phyloP scores from a whole-genome alignment of 2,888 invertebrate species.

The Orgyia antiqua region DNA sequence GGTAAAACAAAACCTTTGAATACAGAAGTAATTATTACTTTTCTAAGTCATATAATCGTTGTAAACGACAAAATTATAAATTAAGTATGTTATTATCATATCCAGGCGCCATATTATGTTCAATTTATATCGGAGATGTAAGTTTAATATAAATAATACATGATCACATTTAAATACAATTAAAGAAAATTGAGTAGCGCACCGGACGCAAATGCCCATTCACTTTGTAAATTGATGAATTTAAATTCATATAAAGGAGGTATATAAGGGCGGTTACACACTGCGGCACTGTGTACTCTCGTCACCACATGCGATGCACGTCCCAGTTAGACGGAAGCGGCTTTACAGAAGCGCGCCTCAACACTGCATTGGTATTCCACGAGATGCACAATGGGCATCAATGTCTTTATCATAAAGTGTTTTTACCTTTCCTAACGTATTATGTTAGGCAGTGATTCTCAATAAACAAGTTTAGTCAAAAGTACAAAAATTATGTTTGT shows the following conservation, averaged over 20 bases:
- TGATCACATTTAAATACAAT: slow-evolving; percentile 45
- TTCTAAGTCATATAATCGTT: too few relatives aligned
- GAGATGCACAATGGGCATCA: slow-evolving; percentile 52
- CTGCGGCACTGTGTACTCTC: slow-evolving; percentile 54
- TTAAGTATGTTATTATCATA: too few relatives aligned
- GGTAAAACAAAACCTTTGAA: too few relatives aligned
- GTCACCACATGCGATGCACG: slow-evolving; percentile 49
- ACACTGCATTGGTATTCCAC: slow-evolving; percentile 62
- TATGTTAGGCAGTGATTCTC: too few relatives aligned
- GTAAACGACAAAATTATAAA: too few relatives aligned
- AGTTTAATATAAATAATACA: slow-evolving; percentile 26
- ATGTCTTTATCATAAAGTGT: slow-evolving; percentile 13
- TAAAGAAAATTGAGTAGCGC: slow-evolving; percentile 39
- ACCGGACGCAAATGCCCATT: slow-evolving; percentile 55
- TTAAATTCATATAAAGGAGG: slow-evolving; percentile 49
- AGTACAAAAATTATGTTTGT: too few relatives aligned
- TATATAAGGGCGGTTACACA: slow-evolving; percentile 47
- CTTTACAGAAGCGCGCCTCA: slow-evolving; percentile 39
- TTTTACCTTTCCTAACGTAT: too few relatives aligned
- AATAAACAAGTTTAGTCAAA: too few relatives aligned
- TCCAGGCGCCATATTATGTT: too few relatives aligned
- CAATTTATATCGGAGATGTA: too few relatives aligned
- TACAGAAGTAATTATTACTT: too few relatives aligned
- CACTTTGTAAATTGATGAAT: slow-evolving; percentile 50
- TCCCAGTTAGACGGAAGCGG: slow-evolving; percentile 61